phyloP scores from a whole-genome alignment of 1,140 invertebrate species.

The Ceratitis capitata region DNA sequence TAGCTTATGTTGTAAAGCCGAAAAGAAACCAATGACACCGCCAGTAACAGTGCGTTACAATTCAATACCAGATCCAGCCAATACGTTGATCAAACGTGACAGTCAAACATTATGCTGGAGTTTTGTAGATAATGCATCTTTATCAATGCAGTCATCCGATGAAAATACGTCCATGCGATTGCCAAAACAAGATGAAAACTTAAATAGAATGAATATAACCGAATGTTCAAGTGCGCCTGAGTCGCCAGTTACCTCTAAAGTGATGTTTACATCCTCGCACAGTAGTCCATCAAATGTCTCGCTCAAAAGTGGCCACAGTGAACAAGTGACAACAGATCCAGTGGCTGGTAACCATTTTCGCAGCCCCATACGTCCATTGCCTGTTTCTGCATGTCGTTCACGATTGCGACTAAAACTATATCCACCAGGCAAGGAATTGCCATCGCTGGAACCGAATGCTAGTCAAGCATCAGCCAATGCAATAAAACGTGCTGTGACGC shows the following conservation, averaged over 20 bases:
- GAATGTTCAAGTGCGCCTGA: slow-evolving; percentile 62
- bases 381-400: slow-evolving; percentile 60
- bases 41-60: slow-evolving; percentile 63
- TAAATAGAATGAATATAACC: slow-evolving; percentile 49
- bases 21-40: slow-evolving; percentile 60
- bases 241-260: slow-evolving; percentile 57
- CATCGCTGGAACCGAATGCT: slow-evolving; percentile 44
- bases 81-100: slow-evolving; percentile 49
- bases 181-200: slow-evolving; percentile 35
- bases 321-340: slow-evolving; percentile 35
- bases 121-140: slow-evolving; percentile 57
- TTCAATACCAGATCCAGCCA: slow-evolving; percentile 56
- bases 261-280: slow-evolving; percentile 50
- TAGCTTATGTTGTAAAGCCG: slow-evolving; percentile 60
- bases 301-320: slow-evolving; percentile 49
- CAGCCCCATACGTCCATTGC: slow-evolving; percentile 59
- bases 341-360: not conserved
- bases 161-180: slow-evolving; percentile 45
- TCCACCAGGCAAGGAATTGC: slow-evolving; percentile 60
- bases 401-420: slow-evolving; percentile 60
- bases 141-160: slow-evolving; percentile 51
- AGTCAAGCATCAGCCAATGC: slow-evolving; percentile 46
- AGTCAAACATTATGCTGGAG: slow-evolving; percentile 60
- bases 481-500: slow-evolving; percentile 56
- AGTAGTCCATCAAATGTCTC: slow-evolving; percentile 53